Conservation (phyloP, 2,797 vertebrate species). For the Parambassis ranga region DNA sequence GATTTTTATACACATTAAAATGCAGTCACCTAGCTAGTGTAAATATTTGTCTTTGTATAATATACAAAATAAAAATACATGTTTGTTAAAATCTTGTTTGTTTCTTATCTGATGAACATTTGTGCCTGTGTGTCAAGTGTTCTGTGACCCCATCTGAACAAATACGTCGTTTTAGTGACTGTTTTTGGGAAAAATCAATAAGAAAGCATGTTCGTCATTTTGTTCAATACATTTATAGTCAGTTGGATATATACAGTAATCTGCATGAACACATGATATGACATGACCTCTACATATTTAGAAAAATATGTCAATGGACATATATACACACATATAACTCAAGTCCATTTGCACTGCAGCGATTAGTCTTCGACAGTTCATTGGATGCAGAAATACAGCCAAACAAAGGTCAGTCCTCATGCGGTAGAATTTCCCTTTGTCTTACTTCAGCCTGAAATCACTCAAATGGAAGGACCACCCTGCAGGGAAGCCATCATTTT, state of each 20-base stretch:
- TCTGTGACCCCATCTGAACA: no score
- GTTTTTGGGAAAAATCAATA: not conserved
- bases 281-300: constrained; percentile 8
- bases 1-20: not conserved
- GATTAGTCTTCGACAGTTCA: not conserved
- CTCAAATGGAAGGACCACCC: not conserved
- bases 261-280: constrained; percentile 25
- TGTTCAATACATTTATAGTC: constrained; percentile 54
- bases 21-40: constrained; percentile 16
- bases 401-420: not conserved
- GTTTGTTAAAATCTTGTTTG: constrained; percentile 1
- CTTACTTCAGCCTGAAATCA: not conserved
- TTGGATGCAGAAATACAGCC: not conserved
- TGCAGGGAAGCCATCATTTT: not conserved
- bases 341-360: not conserved
- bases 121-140: no score
- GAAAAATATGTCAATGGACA: not conserved
- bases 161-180: not conserved
- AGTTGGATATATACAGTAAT: constrained; percentile 59
- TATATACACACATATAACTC: constrained; percentile 4
- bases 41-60: constrained; percentile 50
- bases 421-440: not conserved
- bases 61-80: constrained; percentile 43
- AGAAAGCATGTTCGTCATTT: not conserved
- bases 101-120: not conserved